These are phyloP conservation scores for Antechinus flavipes DNA, from an alignment of 2,113 vertebrate species.

Conservation along the genomic window DNA sequence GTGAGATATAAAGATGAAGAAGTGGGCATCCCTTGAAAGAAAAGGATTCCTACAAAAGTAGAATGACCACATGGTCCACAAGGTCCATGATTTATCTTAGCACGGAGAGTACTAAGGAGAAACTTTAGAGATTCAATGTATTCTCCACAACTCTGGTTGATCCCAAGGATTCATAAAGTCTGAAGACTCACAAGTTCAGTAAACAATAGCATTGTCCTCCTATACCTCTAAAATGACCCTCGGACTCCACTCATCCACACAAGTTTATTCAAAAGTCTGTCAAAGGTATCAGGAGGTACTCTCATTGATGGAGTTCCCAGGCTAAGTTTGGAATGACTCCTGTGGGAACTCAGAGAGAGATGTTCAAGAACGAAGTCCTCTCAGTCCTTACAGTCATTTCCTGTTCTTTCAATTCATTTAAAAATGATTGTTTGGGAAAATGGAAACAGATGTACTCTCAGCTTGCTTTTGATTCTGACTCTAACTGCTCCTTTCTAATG, in stretches of 20 bases:
- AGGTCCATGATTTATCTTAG: not conserved
- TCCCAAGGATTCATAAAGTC: slow-evolving; percentile 35
- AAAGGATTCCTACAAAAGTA: not conserved
- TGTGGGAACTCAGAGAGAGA: not conserved
- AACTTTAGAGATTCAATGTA: slow-evolving; percentile 2
- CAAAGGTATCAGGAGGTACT: not conserved
- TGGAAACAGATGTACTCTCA: slow-evolving; percentile 9
- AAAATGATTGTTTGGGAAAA: slow-evolving; percentile 51
- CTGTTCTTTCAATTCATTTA: slow-evolving; percentile 33
- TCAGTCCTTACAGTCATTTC: not conserved
- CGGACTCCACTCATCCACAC: slow-evolving; percentile 51
- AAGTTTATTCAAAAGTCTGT: slow-evolving; percentile 38
- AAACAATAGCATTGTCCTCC: not conserved
- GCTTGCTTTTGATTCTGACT: slow-evolving; percentile 37
- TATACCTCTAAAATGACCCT: not conserved
- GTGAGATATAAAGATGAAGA: not conserved
- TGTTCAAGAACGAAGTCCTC: not conserved
- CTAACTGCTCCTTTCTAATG: slow-evolving; percentile 8
- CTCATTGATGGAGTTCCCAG: not conserved
- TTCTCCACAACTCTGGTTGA: not conserved
- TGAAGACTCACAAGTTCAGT: not conserved
- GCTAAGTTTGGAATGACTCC: not conserved
- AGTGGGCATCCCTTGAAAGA: not conserved
- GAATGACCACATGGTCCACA: not conserved
- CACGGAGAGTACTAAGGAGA: slow-evolving; percentile 28